phyloP scores from a whole-genome alignment of 2,888 invertebrate genomes.

The Mayetiola destructor region DNA sequence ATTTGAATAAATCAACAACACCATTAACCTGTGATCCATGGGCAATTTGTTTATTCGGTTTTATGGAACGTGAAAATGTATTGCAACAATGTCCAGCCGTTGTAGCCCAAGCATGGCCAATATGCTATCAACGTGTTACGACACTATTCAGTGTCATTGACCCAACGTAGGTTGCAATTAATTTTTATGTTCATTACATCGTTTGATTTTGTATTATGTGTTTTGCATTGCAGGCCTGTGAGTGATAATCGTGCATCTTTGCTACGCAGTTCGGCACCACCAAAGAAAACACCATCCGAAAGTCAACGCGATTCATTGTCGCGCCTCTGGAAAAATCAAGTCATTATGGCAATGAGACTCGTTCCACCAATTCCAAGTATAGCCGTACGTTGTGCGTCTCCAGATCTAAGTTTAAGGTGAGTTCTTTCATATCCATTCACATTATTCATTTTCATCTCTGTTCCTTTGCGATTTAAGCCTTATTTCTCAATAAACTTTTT shows the following conservation, averaged over 20 bases:
- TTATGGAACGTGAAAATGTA: slow-evolving; percentile 71
- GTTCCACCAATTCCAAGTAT: slow-evolving; percentile 84
- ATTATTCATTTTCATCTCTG: too few species aligned
- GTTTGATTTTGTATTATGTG: slow-evolving; percentile 16
- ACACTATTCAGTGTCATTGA: slow-evolving; percentile 87
- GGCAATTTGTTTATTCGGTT: slow-evolving; percentile 78
- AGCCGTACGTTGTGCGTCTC: slow-evolving; percentile 80
- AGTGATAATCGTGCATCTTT: slow-evolving; percentile 93
- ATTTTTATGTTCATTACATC: slow-evolving; percentile 14
- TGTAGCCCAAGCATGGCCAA: slow-evolving; percentile 87
- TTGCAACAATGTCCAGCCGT: slow-evolving; percentile 73
- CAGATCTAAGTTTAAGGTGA: slow-evolving; percentile 80
- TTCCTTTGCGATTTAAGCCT: too few species aligned
- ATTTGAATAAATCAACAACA: slow-evolving; percentile 28
- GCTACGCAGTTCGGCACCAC: slow-evolving; percentile 70
- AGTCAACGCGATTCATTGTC: slow-evolving; percentile 72
- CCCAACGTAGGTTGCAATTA: slow-evolving; percentile 62
- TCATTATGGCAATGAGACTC: slow-evolving; percentile 89
- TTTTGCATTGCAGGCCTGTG: slow-evolving; percentile 66
- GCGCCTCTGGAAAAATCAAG: slow-evolving; percentile 95
- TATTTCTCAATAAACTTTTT: too few species aligned
- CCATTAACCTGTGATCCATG: slow-evolving; percentile 62
- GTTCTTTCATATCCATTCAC: slow-evolving; percentile 18
- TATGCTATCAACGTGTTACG: slow-evolving; percentile 79
- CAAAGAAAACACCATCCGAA: slow-evolving; percentile 83